phyloP scores from a whole-genome alignment of 2,797 vertebrate species.

The Centroberyx gerrardi region DNA sequence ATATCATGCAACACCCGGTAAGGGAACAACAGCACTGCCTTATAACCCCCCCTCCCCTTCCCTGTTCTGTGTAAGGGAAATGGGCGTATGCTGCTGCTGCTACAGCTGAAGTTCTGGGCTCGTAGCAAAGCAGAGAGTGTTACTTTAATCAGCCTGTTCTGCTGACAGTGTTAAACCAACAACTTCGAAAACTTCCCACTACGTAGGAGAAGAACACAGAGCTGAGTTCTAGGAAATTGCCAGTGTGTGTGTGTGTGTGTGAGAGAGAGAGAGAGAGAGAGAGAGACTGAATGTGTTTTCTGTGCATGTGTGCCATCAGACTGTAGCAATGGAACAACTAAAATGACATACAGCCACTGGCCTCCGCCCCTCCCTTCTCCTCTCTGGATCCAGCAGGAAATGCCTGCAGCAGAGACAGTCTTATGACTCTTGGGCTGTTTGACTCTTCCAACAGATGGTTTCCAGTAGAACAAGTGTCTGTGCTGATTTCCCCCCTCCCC shows the following conservation, averaged over 20 bases:
- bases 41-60: neutral
- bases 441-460: conserved; percentile 86
- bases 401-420: conserved; percentile 85
- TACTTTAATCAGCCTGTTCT: conserved; percentile 62
- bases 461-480: conserved; percentile 85
- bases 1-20: conserved; percentile 99
- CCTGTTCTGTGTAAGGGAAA: conserved; percentile 66
- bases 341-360: conserved; percentile 61
- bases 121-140: conserved; percentile 40
- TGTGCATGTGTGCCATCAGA: neutral
- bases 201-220: conserved; percentile 25
- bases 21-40: conserved; percentile 72
- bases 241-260: conserved; percentile 40
- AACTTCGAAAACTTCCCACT: conserved; percentile 59
- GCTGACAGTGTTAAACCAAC: conserved; percentile 63
- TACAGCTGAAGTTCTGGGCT: conserved; percentile 50
- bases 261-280: neutral
- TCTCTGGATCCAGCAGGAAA: conserved; percentile 84
- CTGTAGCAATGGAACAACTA: conserved; percentile 65
- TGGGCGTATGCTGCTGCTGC: conserved; percentile 56
- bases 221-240: conserved; percentile 51
- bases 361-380: conserved; percentile 25
- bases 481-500: conserved; percentile 72
- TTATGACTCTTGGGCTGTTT: conserved; percentile 85
- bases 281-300: neutral